Conservation (phyloP, 1,140 invertebrate genomes). For the Drosophila nebulosa region DNA sequence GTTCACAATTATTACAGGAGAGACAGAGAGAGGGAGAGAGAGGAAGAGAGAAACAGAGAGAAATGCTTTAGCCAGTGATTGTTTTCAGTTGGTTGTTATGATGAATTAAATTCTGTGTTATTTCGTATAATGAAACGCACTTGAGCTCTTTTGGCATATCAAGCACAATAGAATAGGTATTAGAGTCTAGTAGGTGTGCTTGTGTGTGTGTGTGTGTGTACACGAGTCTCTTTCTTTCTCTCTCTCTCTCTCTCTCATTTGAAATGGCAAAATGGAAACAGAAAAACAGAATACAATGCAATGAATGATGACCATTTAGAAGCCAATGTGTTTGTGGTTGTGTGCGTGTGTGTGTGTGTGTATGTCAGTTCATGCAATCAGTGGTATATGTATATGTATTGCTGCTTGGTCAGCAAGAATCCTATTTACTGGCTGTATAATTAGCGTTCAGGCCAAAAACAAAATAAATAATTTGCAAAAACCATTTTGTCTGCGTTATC, state of each 20-base stretch:
- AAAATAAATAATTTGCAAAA: constrained; percentile 54
- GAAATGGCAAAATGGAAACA: constrained; percentile 46
- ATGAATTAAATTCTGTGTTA: not conserved
- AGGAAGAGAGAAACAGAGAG: not conserved
- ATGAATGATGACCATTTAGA: constrained; percentile 30
- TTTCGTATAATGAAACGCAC: constrained; percentile 15
- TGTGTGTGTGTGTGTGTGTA: not conserved
- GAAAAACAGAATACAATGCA: constrained; percentile 34
- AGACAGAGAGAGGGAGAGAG: not conserved
- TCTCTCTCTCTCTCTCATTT: constrained; percentile 44
- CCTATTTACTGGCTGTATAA: constrained; percentile 53
- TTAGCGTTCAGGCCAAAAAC: constrained; percentile 30
- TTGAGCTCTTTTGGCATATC: not conserved
- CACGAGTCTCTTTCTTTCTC: no score
- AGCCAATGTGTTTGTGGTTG: constrained; percentile 10
- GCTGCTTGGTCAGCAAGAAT: constrained; percentile 31
- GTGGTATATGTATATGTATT: constrained; percentile 16
- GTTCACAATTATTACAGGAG: no score
- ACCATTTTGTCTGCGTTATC: constrained; percentile 30
- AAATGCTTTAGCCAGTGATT: not conserved
- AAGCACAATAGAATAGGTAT: constrained; percentile 28
- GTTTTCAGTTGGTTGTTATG: not conserved
- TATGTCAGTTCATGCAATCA: constrained; percentile 41
- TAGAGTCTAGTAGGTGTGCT: constrained; percentile 4
- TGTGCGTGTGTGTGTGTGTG: not conserved